Conservation (phyloP, 2,113 vertebrate genomes). For the Eonycteris spelaea region DNA sequence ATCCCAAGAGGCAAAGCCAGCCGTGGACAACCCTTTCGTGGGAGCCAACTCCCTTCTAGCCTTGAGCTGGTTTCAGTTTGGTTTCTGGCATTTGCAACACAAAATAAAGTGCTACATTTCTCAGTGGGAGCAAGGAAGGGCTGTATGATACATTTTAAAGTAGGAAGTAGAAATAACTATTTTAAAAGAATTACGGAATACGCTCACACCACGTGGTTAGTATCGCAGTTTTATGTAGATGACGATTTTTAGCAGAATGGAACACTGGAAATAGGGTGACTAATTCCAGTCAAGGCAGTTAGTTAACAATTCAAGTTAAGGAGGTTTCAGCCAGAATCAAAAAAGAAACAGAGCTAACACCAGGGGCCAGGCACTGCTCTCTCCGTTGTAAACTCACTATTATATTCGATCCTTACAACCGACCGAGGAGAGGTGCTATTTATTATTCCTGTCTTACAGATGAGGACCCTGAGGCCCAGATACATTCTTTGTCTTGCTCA, state of each 20-base stretch:
- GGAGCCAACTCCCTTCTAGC: not conserved
- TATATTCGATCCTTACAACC: not conserved
- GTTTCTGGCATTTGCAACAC: not conserved
- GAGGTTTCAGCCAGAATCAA: not conserved
- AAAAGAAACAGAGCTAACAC: not conserved
- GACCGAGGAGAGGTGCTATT: not conserved
- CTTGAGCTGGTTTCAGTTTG: not conserved
- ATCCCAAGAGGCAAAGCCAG: not conserved
- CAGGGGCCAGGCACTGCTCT: not conserved
- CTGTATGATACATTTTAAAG: not conserved
- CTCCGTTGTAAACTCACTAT: not conserved
- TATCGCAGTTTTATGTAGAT: not conserved
- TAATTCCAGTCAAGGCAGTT: not conserved
- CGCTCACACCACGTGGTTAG: not conserved
- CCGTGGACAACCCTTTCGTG: accelerated
- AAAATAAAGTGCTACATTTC: not conserved
- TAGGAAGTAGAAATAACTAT: not conserved
- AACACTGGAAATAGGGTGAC: not conserved
- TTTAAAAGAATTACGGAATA: not conserved
- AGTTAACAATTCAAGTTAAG: not conserved
- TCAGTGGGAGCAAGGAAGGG: not conserved
- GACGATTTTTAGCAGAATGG: not conserved
- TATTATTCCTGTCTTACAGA: not conserved
- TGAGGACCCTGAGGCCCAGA: not conserved
- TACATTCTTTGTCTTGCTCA: not conserved